Evolutionary conservation across 2,888 invertebrate species (phyloP), one percentile per base, ranked within the genome.

Genomic region (Julus scandinavius): DNA sequence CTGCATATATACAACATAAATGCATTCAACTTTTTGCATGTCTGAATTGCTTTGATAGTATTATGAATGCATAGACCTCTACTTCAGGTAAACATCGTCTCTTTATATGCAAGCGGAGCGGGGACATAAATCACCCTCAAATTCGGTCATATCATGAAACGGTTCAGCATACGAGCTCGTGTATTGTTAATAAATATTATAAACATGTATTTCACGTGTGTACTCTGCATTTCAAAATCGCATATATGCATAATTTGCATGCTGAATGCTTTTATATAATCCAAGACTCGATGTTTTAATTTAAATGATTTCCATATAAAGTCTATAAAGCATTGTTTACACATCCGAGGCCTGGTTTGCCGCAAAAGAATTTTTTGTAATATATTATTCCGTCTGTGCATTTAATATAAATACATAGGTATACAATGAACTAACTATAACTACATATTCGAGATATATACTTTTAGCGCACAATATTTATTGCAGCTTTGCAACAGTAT

Each of bases 291-390:
- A 5, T 17, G 63, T 63, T 63, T 63, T 63, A n/a, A 63, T 63
- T 63, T 63, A n/a, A 63, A 7, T 63, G 17, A 63, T 63, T 17
- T n/a, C 63, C 17, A n/a, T 17, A 63, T 63, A 20, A n/a, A n/a
- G 45, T 63, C 63, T n/a, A n/a, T n/a, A n/a, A 63, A n/a, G 63
- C 63, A 63, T 63, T 63, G 63, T 63, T 17, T 63, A n/a, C 63
- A 63, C n/a, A 63, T 63, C 63, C 63, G 63, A 63, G 17, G 63
- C n/a, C 63, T 63, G n/a, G 11, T 63, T n/a, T 63, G n/a, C 63
- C 63, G 63, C 63, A 63, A 63, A 63, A 63, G 63, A 63, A 63
- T 63, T 17, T 45, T 63, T 63, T 63, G n/a, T n/a, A 63, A 63
- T 63, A 63, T 63, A 63, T 63, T 63, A 63, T 17, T 63, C n/a